Base-by-base conservation (phyloP, 2,888 invertebrate genomes). In the Mallateleia sp. region DNA sequence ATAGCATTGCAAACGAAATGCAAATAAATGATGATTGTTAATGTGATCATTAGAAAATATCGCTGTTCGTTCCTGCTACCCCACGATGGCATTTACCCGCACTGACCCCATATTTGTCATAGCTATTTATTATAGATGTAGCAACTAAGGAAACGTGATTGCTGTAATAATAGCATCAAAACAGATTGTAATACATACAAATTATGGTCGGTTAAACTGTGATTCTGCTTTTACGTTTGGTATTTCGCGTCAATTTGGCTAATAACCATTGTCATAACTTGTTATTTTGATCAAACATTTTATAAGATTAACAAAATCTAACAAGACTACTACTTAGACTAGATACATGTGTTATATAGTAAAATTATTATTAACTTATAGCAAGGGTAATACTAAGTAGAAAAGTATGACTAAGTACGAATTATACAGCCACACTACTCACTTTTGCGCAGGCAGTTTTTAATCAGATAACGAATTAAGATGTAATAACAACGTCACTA, bases 11-110 rank as follows among this genome's bases (percentile, higher is more conserved):
- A 34, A 58, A 60, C 28, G 24, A 58, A 80, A 47, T 25, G 56
- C 72, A 28, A 58, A 72, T 22, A 74, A 81, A 80, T 64, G 80
- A 66, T 45, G 54, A 64, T 72, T 34, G 58, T 58, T 66, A 66
- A 66, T 66, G 32, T 18, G 7, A 52, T 50, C 81, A 58, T 72
- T 74, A 81, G 47, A 58, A 64, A 74, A 56, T 71, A 62, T 79
- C 5, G 52, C 32, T 42, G n/a, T n/a, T n/a, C n/a, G 47, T 66
- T 66, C 45, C 45, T 14, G 50, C 20, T 18, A 50, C 42, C 14
- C 42, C n/a, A 14, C n/a, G 14, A 42, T 42, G 11, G n/a, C 50
- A 50, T 18, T 38, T n/a, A 42, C 62, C 32, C 62, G 66, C 20
- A 28, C 6, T 18, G 56, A 74, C 64, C 74, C 56, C 7, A 50